These are phyloP conservation scores for Megaceryle maxima DNA, from an alignment of 2,113 vertebrate genomes.

Conservation along the genomic window DNA sequence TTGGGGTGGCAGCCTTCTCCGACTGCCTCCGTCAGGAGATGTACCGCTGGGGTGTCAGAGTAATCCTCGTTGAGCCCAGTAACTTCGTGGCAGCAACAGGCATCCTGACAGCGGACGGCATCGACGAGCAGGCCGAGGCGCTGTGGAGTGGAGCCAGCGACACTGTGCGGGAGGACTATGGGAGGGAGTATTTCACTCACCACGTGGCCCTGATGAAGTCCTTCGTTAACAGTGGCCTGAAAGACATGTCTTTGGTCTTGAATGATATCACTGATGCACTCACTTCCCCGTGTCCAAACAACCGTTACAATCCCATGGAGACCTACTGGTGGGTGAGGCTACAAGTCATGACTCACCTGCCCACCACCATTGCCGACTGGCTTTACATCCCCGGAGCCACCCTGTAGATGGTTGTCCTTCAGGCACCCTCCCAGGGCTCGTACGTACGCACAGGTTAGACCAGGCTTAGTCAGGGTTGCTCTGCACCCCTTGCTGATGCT, in stretches of 20 bases:
- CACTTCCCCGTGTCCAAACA: conserved; percentile 73
- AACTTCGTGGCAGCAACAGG: conserved; percentile 85
- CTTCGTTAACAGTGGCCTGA: conserved; percentile 75
- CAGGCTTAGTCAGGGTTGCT: neutral
- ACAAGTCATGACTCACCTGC: conserved; percentile 83
- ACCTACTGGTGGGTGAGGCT: conserved; percentile 83
- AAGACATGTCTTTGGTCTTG: conserved; percentile 73
- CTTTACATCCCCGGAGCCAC: conserved; percentile 75
- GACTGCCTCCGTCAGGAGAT: conserved; percentile 90
- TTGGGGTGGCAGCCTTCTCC: conserved; percentile 84
- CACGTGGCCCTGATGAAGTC: conserved; percentile 78
- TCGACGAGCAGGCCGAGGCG: conserved; percentile 73
- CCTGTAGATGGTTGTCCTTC: neutral
- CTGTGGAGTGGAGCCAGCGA: conserved; percentile 78
- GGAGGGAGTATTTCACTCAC: conserved; percentile 75
- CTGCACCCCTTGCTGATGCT: neutral
- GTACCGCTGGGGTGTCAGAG: conserved; percentile 84
- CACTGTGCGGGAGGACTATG: conserved; percentile 78
- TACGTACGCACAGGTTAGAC: neutral
- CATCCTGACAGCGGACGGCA: conserved; percentile 73
- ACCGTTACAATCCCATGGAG: conserved; percentile 83
- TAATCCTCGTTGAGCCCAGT: conserved; percentile 82
- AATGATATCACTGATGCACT: conserved; percentile 80
- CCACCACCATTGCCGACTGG: conserved; percentile 79
- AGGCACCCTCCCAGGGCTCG: neutral